These are phyloP conservation scores for Epinephelus awoara DNA, from an alignment of 2,797 vertebrate species.

Conservation along the genomic window DNA sequence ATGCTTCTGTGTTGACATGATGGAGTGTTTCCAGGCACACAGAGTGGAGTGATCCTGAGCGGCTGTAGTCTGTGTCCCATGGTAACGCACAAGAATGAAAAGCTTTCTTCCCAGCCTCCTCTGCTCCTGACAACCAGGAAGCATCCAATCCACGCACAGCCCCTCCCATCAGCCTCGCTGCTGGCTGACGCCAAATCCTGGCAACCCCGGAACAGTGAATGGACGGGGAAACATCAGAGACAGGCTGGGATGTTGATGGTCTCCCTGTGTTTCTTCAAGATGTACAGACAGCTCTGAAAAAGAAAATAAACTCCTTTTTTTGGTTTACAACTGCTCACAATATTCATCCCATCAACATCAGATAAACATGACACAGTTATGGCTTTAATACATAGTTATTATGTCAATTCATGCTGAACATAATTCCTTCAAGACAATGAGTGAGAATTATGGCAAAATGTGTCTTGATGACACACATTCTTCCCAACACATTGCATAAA, in stretches of 20 bases:
- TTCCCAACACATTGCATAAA: not conserved
- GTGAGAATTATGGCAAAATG: not conserved
- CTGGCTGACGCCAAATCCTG: slow-evolving; percentile 51
- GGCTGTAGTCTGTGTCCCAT: slow-evolving; percentile 50
- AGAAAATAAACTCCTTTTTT: not conserved
- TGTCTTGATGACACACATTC: not conserved
- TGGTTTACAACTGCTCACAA: not conserved
- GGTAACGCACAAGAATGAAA: slow-evolving; percentile 60
- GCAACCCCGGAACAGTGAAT: not conserved
- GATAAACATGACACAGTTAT: too few species aligned
- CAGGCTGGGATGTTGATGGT: not conserved
- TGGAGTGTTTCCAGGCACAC: slow-evolving; percentile 15
- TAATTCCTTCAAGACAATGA: not conserved
- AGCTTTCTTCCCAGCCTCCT: slow-evolving; percentile 70
- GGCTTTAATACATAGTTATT: not conserved
- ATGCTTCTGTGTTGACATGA: not conserved
- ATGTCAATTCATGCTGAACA: not conserved
- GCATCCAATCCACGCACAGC: slow-evolving; percentile 66
- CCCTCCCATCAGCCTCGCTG: slow-evolving; percentile 23
- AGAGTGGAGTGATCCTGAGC: slow-evolving; percentile 15
- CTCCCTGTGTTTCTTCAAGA: not conserved
- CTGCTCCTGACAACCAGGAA: slow-evolving; percentile 70
- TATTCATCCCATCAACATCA: not conserved
- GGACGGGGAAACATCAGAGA: slow-evolving; percentile 10
- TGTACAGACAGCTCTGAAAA: not conserved